Conservation (phyloP, 53 echinoderm and acorn worm genomes). For the Antedon mediterranea region DNA sequence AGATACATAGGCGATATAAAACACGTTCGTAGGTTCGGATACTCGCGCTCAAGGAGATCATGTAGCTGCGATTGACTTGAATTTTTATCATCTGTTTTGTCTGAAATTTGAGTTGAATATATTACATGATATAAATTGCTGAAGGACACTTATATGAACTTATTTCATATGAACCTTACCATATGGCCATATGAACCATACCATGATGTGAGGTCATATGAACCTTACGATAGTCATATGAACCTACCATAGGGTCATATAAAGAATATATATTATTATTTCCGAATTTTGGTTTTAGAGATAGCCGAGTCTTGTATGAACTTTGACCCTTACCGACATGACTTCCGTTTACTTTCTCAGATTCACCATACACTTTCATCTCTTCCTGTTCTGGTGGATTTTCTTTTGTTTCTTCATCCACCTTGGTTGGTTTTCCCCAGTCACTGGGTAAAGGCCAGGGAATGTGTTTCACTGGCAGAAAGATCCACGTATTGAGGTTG, state of each 20-base stretch:
- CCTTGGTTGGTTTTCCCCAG: slow-evolving; percentile 25
- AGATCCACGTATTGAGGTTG: slow-evolving; percentile 50
- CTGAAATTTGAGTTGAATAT: not conserved
- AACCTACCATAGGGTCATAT: too few relatives aligned
- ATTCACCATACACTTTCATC: not conserved
- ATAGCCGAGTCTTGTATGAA: too few relatives aligned
- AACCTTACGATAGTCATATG: too few relatives aligned
- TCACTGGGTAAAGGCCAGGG: slow-evolving; percentile 77
- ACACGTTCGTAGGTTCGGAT: slow-evolving; percentile 52
- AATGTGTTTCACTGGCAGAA: slow-evolving; percentile 49
- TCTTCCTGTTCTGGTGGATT: not conserved
- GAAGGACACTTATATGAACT: too few relatives aligned
- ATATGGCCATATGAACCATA: too few relatives aligned
- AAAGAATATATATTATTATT: too few relatives aligned
- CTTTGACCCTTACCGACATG: too few relatives aligned
- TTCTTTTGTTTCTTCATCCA: not conserved
- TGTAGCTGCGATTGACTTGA: not conserved
- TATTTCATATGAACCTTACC: too few relatives aligned
- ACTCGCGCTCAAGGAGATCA: slow-evolving; percentile 5
- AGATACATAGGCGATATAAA: slow-evolving; percentile 33
- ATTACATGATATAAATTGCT: too few relatives aligned
- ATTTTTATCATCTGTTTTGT: not conserved
- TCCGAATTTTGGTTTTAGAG: too few relatives aligned
- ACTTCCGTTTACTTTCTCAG: not conserved
- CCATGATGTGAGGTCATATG: too few relatives aligned